A percentile compares a stretch with the other conserved stretches of the same genome.
phyloP scores from a whole-genome alignment of 2,113 vertebrate species.

The Chaenogobius annularis region DNA sequence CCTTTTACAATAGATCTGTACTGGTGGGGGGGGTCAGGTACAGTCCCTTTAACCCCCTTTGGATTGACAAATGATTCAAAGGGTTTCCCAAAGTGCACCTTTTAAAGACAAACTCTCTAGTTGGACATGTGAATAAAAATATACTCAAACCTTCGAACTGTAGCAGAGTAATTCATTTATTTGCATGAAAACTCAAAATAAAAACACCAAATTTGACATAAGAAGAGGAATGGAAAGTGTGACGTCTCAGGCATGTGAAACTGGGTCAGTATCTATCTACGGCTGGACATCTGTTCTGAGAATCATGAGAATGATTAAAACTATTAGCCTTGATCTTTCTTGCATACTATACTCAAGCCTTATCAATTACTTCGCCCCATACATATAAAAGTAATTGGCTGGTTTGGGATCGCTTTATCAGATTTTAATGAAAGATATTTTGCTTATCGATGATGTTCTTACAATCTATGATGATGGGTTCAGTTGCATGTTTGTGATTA shows the following conservation, averaged over 20 bases:
- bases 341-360: slow-evolving; percentile 1
- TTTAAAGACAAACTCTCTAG: neutral
- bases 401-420: neutral
- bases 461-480: neutral
- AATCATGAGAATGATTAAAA: neutral
- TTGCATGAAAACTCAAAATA: slow-evolving; percentile 6
- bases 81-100: neutral
- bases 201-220: slow-evolving; percentile 1
- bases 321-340: neutral
- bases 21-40: no score
- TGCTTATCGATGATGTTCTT: neutral
- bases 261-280: slow-evolving; percentile 1
- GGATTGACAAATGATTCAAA: neutral
- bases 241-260: neutral
- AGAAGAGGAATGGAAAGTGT: neutral
- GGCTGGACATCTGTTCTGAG: slow-evolving; percentile 1
- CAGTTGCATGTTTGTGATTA: neutral
- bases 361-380: neutral
- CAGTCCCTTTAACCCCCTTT: no score
- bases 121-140: neutral
- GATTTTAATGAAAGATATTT: neutral
- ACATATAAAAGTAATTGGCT: neutral
- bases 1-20: no score
- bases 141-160: neutral
- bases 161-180: slow-evolving; percentile 2